phyloP scores from a whole-genome alignment of 1,140 invertebrate genomes.

The Melanaphis sacchari region DNA sequence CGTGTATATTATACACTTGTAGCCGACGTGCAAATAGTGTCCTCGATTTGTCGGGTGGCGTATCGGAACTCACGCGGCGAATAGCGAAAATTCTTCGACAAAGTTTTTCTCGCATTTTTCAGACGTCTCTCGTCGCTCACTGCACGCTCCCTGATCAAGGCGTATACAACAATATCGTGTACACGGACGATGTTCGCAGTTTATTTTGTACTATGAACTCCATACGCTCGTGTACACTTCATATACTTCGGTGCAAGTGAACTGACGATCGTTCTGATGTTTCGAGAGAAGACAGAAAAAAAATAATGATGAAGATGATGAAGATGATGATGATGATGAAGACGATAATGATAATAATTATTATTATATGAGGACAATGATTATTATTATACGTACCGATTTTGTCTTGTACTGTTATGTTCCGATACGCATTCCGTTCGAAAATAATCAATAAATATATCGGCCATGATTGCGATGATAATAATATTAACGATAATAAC shows the following conservation, averaged over 20 bases:
- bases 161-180: not conserved
- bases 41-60: not conserved
- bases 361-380: not conserved
- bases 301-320: too few species aligned
- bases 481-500: not conserved
- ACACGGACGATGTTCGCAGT: not conserved
- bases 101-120: conserved; percentile 11
- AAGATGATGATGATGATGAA: not conserved
- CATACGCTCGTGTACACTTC: not conserved
- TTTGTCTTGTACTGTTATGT: not conserved
- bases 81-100: not conserved
- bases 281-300: not conserved
- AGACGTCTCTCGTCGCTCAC: not conserved
- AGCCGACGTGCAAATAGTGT: not conserved
- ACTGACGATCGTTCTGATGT: not conserved
- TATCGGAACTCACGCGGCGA: not conserved
- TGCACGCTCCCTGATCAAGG: not conserved
- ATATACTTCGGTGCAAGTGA: not conserved
- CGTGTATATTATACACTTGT: not conserved
- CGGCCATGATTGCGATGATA: not conserved
- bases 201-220: conserved; percentile 1
- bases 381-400: not conserved
- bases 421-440: not conserved
- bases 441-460: not conserved
- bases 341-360: not conserved